Conservation (phyloP, 2,797 vertebrate species). For the Enteromius radiatus region DNA sequence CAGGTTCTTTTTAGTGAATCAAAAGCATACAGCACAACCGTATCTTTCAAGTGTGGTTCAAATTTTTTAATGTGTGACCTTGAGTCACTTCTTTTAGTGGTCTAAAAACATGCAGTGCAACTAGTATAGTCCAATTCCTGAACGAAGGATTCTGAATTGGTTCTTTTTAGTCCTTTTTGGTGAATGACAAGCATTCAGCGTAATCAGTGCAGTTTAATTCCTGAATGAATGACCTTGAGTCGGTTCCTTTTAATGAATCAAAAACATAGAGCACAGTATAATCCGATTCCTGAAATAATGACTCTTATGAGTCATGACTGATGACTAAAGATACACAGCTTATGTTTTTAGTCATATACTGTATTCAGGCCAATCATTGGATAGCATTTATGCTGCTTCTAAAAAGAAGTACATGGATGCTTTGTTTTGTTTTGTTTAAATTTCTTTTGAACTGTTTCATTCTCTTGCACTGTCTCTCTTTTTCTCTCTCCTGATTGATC, state of each 20-base stretch:
- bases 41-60: not conserved
- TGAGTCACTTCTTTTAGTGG: not conserved
- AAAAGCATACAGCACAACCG: not conserved
- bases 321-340: not conserved
- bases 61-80: not conserved
- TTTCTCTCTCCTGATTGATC: slow-evolving; percentile 49
- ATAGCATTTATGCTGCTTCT: not conserved
- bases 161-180: not conserved
- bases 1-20: not conserved
- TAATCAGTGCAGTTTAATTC: not conserved
- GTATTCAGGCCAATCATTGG: not conserved
- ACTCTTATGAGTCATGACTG: not conserved
- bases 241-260: not conserved
- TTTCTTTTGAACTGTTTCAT: not conserved
- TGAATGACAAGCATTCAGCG: not conserved
- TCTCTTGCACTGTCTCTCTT: slow-evolving; percentile 47
- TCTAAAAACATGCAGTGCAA: not conserved
- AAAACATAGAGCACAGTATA: not conserved
- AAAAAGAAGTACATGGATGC: not conserved
- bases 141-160: not conserved
- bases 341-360: not conserved
- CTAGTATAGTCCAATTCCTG: not conserved
- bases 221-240: not conserved
- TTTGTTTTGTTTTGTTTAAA: not conserved
- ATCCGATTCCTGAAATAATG: not conserved